Evolutionary conservation across 2,797 vertebrate genomes (phyloP), one percentile per base, ranked within the genome.

Genomic region (Phaenicophaeus curvirostris): DNA sequence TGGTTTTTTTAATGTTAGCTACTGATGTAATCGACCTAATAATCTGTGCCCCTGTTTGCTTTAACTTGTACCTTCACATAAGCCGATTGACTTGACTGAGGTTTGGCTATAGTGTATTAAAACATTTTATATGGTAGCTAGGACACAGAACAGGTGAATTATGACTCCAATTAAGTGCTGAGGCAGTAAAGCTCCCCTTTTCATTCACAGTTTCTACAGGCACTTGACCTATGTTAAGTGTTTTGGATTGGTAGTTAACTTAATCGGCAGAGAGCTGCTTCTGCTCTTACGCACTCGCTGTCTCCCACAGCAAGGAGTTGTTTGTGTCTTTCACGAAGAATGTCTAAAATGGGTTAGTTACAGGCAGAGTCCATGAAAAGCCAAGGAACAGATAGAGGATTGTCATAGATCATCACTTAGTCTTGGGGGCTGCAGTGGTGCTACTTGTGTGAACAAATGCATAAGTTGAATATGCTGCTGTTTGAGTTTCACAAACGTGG

Each of bases 131-230:
- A 5, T 80, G 68, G 50, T 85, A 85, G 20, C 44, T 67, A 44
- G 58, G 63, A 66, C 37, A 33, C 11, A 50, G 11, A 85, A 50
- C 50, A 71, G 59, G 10, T 95, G 72, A 67, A 46, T 80, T 75
- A 41, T 42, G 77, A 55, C 39, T 94, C 23, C 12, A 18, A 48
- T 85, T 58, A 89, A 89, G 19, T 25, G 48, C 15, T 9, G 42
- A 87, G 62, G 80, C 69, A 66, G 39, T 31, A 44, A 48, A 80
- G 41, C n/a, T 15, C 53, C 89, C 39, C 39, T 93, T 84, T 79
- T 71, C 65, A 62, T 87, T 92, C 69, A 37, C 69, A 37, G 78
- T 71, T 91, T 87, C 42, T 90, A 76, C 87, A 75, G 71, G 74
- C 78, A 44, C 89, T 93, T 94, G 85, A 86, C 73, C 85, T 66